Percentiles rank a stretch among this genome's conserved stretches.
Conservation (phyloP, 2,888 invertebrate genomes). For the Brachylomia viminalis region DNA sequence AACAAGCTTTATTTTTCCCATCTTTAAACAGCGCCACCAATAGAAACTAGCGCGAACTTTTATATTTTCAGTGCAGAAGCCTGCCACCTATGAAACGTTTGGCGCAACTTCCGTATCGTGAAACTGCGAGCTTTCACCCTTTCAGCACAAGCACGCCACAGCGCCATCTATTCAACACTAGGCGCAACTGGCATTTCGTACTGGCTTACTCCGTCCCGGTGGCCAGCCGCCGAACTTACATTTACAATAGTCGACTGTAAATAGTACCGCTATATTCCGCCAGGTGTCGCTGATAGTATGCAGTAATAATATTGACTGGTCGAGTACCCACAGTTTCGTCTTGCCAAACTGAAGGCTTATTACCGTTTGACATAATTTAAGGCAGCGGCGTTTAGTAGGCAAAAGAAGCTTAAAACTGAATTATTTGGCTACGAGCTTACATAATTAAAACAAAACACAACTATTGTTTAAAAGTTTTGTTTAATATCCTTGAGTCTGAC, state of each 20-base stretch:
- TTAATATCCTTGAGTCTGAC: background rate
- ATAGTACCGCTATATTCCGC: constrained; percentile 57
- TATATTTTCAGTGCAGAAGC: background rate
- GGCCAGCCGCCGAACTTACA: background rate
- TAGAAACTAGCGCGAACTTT: constrained; percentile 1
- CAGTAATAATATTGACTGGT: constrained; percentile 75
- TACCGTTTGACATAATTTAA: constrained; percentile 29
- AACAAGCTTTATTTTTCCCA: background rate
- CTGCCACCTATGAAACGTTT: background rate
- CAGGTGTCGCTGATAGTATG: constrained; percentile 72
- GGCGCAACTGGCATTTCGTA: background rate
- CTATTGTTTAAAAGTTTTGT: background rate
- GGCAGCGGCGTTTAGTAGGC: constrained; percentile 51
- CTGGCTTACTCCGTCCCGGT: no score
- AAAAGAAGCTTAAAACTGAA: no score
- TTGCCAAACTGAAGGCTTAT: constrained; percentile 58
- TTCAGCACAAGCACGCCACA: background rate
- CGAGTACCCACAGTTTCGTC: constrained; percentile 55
- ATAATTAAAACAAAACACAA: background rate
- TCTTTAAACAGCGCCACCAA: constrained; percentile 28
- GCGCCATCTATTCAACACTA: constrained; percentile 12
- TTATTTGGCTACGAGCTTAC: background rate
- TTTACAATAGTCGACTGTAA: background rate
- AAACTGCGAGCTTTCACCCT: background rate
- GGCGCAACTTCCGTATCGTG: background rate